Percentiles rank a stretch among this genome's conserved stretches.
Conservation (phyloP, 2,888 invertebrate species). For the Tupiocoris notatus region DNA sequence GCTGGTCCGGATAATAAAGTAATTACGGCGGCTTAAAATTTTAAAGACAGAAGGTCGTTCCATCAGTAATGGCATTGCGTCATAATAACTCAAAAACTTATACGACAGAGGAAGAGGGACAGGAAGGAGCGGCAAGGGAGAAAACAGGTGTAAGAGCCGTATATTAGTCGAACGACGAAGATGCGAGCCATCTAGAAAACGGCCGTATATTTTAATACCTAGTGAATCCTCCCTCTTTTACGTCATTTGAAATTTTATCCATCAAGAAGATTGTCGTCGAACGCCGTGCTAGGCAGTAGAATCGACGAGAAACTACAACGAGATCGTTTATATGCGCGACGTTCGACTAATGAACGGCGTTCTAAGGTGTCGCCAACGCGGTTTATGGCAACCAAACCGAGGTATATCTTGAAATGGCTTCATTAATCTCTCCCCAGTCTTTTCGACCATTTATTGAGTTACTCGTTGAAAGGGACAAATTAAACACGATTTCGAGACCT, state of each 20-base stretch:
- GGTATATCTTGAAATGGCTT: neutral
- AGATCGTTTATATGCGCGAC: neutral
- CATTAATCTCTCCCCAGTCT: neutral
- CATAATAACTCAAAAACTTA: neutral
- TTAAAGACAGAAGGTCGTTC: neutral
- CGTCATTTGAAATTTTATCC: neutral
- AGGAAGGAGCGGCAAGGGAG: neutral
- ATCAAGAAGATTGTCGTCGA: neutral
- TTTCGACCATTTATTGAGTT: neutral
- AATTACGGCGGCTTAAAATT: neutral
- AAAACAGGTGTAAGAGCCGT: neutral
- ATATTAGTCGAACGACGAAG: neutral
- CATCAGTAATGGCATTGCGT: neutral
- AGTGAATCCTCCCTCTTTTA: neutral
- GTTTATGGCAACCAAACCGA: neutral
- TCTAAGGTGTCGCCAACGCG: neutral
- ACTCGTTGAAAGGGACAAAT: neutral
- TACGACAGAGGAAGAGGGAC: neutral
- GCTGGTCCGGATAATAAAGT: neutral
- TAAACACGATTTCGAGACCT: too few species aligned
- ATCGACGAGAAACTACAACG: neutral
- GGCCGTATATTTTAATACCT: neutral
- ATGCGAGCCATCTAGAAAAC: neutral
- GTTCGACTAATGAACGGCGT: neutral
- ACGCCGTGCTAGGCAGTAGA: neutral